These are phyloP conservation scores for Halichoerus grypus DNA, from an alignment of 2,113 vertebrate species.

Conservation along the genomic window DNA sequence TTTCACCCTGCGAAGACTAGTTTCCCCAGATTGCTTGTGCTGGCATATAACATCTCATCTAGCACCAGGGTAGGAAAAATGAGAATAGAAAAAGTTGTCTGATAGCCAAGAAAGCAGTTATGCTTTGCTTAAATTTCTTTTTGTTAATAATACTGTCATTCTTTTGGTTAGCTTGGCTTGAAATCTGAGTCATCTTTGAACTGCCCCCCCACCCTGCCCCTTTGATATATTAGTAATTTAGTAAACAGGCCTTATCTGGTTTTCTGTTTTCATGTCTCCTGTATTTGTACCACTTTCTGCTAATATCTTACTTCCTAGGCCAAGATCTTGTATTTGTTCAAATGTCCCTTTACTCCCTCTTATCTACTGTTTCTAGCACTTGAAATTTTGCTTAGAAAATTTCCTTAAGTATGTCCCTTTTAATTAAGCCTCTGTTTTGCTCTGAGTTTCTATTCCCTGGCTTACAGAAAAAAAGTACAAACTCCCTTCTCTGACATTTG, in stretches of 20 bases:
- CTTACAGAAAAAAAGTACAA: neutral
- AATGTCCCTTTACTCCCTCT: neutral
- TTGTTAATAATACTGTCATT: neutral
- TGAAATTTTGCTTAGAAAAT: conserved; percentile 29
- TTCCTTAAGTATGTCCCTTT: neutral
- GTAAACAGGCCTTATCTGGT: conserved; percentile 9
- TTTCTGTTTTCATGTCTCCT: conserved; percentile 43
- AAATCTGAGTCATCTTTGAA: conserved; percentile 43
- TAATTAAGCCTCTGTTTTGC: neutral
- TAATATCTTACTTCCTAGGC: conserved; percentile 39
- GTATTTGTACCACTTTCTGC: conserved; percentile 22
- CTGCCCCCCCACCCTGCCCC: neutral
- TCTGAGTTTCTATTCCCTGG: neutral
- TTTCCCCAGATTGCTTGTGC: neutral
- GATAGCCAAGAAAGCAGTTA: neutral
- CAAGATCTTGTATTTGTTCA: neutral
- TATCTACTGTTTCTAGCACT: neutral
- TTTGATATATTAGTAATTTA: neutral
- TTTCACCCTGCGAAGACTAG: neutral
- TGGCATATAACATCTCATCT: neutral
- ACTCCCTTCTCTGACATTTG: neutral
- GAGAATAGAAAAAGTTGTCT: neutral
- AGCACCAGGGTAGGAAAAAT: neutral
- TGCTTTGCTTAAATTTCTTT: conserved; percentile 22
- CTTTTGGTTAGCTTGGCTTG: neutral